Conservation (phyloP, 2,888 invertebrate genomes). For the Stomorhina lunata region DNA sequence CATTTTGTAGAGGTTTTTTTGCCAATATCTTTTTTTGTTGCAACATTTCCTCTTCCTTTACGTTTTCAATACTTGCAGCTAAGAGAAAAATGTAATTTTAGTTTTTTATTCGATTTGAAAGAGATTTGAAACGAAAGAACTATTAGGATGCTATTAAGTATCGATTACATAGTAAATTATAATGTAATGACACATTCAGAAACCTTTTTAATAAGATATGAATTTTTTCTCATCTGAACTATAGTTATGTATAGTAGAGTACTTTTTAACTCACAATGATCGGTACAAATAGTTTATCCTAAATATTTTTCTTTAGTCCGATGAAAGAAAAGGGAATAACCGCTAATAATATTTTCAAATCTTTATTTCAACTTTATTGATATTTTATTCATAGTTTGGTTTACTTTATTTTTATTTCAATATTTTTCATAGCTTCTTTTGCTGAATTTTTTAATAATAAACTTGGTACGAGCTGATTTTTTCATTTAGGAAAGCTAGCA, state of each 20-base stretch:
- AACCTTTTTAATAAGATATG: no score
- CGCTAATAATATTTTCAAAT: constrained; percentile 32
- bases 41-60: neutral
- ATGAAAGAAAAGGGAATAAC: no score
- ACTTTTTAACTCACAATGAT: neutral
- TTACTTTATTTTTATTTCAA: constrained; percentile 18
- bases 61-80: neutral
- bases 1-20: constrained; percentile 46
- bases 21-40: no score
- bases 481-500: neutral
- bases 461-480: neutral
- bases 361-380: constrained; percentile 52
- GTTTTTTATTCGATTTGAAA: neutral
- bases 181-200: no score
- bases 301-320: neutral
- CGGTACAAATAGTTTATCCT: neutral
- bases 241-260: neutral
- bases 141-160: no score
- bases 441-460: constrained; percentile 2
- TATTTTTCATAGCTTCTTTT: neutral
- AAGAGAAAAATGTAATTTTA: neutral
- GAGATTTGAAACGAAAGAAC: neutral
- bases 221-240: no score
- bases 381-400: constrained; percentile 33
- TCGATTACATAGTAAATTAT: no score